These are phyloP conservation scores for Catharus fuscescens DNA, from an alignment of 2,113 vertebrate genomes.

Conservation along the genomic window DNA sequence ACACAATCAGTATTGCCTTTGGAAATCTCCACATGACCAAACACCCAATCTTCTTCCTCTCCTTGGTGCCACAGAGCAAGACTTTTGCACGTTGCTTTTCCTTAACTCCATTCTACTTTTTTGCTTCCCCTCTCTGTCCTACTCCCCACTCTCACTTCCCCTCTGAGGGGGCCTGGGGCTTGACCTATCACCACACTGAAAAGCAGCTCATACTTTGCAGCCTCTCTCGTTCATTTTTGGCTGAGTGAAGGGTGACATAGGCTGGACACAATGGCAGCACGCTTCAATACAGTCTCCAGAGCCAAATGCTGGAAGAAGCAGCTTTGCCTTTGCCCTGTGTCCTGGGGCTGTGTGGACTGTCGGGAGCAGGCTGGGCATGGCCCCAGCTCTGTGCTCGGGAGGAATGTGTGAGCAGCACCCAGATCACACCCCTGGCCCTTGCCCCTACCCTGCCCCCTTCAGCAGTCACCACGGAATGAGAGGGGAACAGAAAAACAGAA, in stretches of 20 bases:
- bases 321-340: neutral
- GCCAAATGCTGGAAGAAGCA: neutral
- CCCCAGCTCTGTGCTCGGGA: neutral
- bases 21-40: neutral
- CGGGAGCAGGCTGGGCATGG: accelerated
- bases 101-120: neutral
- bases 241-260: accelerated
- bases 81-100: neutral
- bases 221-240: neutral
- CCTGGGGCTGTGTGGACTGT: accelerated
- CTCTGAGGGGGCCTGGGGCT: neutral
- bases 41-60: neutral
- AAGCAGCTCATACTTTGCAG: neutral
- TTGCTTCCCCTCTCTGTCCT: neutral
- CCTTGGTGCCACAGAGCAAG: neutral
- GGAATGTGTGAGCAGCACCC: neutral
- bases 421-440: accelerated
- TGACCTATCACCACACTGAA: neutral
- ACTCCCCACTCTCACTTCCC: neutral
- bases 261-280: accelerated
- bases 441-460: neutral
- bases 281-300: neutral
- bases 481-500: neutral
- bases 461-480: accelerated
- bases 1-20: neutral